Evolutionary conservation across 2,888 invertebrate species (phyloP).

Genomic region (Pollenia angustigena): DNA sequence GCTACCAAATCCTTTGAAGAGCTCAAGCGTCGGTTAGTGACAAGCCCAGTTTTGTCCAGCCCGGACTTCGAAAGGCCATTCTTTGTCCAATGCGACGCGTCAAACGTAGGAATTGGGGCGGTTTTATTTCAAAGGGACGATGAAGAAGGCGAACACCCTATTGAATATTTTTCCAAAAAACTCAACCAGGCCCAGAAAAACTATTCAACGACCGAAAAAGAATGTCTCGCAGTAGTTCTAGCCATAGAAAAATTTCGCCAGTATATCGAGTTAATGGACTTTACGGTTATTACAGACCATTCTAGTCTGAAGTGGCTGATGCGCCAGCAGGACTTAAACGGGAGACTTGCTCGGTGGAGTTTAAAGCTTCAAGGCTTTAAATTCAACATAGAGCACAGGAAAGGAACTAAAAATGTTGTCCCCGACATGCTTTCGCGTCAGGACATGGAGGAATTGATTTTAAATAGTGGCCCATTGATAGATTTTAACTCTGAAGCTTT

Average conservation of each 20-base stretch:
- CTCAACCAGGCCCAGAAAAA: conserved; percentile 11
- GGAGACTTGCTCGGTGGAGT: conserved; percentile 75
- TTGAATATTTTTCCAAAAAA: conserved; percentile 45
- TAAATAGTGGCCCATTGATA: neutral
- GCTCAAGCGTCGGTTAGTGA: neutral
- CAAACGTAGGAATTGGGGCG: conserved; percentile 39
- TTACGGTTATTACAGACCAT: conserved; percentile 51
- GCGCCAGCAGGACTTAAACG: conserved; percentile 42
- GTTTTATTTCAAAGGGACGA: conserved; percentile 50
- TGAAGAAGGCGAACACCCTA: conserved; percentile 39
- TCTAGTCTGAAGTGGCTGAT: conserved; percentile 50
- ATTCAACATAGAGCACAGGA: conserved; percentile 74
- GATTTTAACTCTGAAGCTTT: neutral
- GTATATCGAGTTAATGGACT: conserved; percentile 60
- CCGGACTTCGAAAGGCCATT: conserved; percentile 16
- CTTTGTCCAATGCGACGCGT: conserved; percentile 43
- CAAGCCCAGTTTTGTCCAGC: conserved; percentile 1
- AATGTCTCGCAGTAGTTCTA: conserved; percentile 43
- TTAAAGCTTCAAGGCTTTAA: conserved; percentile 74
- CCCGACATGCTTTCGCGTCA: conserved; percentile 1
- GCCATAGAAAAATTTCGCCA: conserved; percentile 55
- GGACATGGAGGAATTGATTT: neutral
- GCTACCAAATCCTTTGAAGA: neutral
- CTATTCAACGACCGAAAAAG: conserved; percentile 17
- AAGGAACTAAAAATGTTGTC: neutral